phyloP scores from a whole-genome alignment of 2,797 vertebrate genomes.

The Sebastes goodei region DNA sequence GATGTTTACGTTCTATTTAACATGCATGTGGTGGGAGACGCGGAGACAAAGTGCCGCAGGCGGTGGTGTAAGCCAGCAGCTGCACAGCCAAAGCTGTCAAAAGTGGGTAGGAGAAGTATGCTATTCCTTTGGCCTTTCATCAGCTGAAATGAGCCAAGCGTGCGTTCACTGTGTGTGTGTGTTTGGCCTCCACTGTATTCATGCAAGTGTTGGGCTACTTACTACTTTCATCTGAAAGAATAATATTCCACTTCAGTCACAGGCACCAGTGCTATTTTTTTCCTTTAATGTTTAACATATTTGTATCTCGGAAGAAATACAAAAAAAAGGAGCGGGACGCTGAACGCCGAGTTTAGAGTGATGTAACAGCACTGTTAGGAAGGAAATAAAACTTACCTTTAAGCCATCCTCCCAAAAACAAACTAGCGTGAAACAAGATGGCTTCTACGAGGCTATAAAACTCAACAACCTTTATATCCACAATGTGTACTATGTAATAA shows the following conservation, averaged over 20 bases:
- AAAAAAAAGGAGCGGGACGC: background rate
- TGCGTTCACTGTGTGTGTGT: background rate
- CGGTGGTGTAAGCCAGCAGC: conserved; percentile 22
- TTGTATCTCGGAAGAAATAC: background rate
- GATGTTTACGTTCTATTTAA: conserved; percentile 34
- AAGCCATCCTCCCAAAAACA: conserved; percentile 7
- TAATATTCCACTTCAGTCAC: background rate
- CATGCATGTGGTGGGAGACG: conserved; percentile 24
- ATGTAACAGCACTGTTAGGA: background rate
- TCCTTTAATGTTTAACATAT: background rate
- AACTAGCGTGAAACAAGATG: background rate
- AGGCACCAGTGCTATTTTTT: background rate
- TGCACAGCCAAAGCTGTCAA: conserved; percentile 29
- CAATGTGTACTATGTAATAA: background rate
- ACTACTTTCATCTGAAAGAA: conserved; percentile 33
- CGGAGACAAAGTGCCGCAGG: conserved; percentile 28
- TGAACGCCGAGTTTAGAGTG: background rate
- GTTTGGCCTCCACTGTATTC: conserved; percentile 6
- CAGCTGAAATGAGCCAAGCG: background rate
- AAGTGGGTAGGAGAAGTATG: background rate
- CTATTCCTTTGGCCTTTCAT: conserved; percentile 24
- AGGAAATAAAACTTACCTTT: conserved; percentile 62
- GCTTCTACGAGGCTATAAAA: background rate
- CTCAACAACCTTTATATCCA: background rate
- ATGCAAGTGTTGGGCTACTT: conserved; percentile 10